Base-by-base conservation (phyloP, 2,888 invertebrate genomes). In the Ornithoptera priamus region DNA sequence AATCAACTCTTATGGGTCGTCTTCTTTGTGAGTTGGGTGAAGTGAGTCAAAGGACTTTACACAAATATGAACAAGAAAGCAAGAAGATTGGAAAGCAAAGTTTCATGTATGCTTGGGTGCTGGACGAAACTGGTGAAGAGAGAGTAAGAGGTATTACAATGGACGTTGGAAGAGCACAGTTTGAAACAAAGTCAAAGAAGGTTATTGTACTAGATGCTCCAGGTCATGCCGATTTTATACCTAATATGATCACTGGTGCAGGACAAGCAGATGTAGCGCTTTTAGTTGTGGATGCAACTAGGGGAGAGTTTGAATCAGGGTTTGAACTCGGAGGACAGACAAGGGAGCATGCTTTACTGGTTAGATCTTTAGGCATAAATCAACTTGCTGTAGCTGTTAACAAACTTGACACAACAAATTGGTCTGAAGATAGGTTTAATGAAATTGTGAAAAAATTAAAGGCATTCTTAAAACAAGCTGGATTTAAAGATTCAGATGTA, bases 221-320 rank as follows among this genome's bases (percentile, higher is more conserved):
- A 0, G 99, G 99, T 0, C 99, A 99, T 87, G 98, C 97, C 85
- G 99, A 99, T 86, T 99, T 99, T 83, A 99, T 99, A 82, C 99
- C 99, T 2, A 99, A 99, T 81, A 99, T 99, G 99, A 99, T 99
- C 76, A 97, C 97, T 18, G 99, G 99, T 20, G 99, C 99, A 2
- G 97, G 98, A 0, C 99, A 99, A 88, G 99, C 99, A 2, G 99
- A 99, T 92, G 99, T 98, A 0, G 99, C 99, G 18, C 92, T 99
- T 50, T 90, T 99, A 30, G 99, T 99, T 0, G 97, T 99, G 0
- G 99, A 99, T 93, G 98, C 99, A 0, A 97, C 97, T 0, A 94
- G 96, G 77, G 99, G 99, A 36, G 99, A 99, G 91, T 99, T 99
- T 90, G 99, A 99, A 89, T 98, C 99, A 59, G 99, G 99, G 1